Evolutionary conservation across 92 coral and sea anemone species (phyloP).

Genomic region (Siderastrea radians): DNA sequence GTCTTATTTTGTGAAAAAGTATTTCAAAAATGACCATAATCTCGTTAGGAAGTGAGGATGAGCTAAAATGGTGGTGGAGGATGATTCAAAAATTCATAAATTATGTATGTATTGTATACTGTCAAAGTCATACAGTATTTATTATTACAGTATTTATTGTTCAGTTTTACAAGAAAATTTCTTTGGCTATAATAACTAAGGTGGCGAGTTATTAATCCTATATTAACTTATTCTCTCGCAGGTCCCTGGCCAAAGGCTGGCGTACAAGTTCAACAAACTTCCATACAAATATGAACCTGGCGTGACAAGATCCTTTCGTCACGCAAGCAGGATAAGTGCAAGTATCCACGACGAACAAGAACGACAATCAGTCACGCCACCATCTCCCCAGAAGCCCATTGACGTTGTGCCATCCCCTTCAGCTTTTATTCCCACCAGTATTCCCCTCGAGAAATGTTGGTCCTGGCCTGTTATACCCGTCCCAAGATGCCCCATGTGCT

Average conservation of each 20-base stretch:
- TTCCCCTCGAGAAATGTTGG: neutral
- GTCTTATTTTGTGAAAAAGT: too few relatives aligned
- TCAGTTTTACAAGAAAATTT: too few relatives aligned
- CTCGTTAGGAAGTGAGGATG: too few relatives aligned
- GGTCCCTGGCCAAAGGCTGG: constrained; percentile 86
- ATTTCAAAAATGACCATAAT: too few relatives aligned
- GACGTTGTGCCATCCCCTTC: neutral
- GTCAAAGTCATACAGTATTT: too few relatives aligned
- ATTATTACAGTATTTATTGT: too few relatives aligned
- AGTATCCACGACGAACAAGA: constrained; percentile 8
- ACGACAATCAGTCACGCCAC: neutral
- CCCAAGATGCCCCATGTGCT: constrained; percentile 9
- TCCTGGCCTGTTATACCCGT: constrained; percentile 24
- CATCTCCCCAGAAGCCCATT: neutral
- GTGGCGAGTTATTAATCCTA: neutral
- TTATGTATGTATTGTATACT: too few relatives aligned
- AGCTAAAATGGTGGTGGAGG: too few relatives aligned
- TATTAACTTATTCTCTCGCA: neutral
- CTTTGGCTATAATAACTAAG: too few relatives aligned
- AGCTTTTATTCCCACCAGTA: constrained; percentile 4
- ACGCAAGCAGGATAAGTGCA: constrained; percentile 4
- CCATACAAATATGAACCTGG: constrained; percentile 84
- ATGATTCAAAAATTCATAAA: too few relatives aligned
- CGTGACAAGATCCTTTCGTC: constrained; percentile 39
- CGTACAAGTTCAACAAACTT: constrained; percentile 79